Conservation (phyloP, 2,888 invertebrate genomes). For the Seira ritae region DNA sequence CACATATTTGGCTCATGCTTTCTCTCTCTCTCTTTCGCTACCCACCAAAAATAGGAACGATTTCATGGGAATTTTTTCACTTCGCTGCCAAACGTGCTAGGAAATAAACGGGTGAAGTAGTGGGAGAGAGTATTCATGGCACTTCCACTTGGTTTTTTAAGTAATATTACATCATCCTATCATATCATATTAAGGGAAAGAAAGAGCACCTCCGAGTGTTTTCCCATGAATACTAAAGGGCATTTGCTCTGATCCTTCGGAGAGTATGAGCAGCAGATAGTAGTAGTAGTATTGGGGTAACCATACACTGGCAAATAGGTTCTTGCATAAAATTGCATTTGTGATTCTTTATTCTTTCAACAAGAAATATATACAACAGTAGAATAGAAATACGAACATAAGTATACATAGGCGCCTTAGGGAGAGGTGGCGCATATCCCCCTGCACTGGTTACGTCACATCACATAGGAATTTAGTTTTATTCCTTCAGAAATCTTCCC, state of each 20-base stretch:
- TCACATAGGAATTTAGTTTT: not conserved
- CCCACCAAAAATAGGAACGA: slow-evolving; percentile 45
- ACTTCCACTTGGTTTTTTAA: slow-evolving; percentile 15
- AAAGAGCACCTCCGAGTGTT: slow-evolving; percentile 17
- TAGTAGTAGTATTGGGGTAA: too few relatives aligned
- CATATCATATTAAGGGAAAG: slow-evolving; percentile 8
- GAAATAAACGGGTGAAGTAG: not conserved
- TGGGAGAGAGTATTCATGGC: slow-evolving; percentile 18
- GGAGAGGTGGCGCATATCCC: not conserved
- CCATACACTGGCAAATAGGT: not conserved
- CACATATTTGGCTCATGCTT: slow-evolving; percentile 21
- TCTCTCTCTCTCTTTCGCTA: not conserved
- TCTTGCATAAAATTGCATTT: slow-evolving; percentile 20
- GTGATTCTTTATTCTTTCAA: slow-evolving; percentile 1
- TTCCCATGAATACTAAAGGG: slow-evolving; percentile 21
- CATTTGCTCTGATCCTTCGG: slow-evolving; percentile 13
- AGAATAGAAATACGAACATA: too few relatives aligned
- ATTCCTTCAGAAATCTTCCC: not conserved
- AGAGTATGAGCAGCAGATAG: too few relatives aligned
- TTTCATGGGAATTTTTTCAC: slow-evolving; percentile 59
- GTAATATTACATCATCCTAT: slow-evolving; percentile 17
- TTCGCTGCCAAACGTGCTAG: slow-evolving; percentile 34
- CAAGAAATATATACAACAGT: too few relatives aligned
- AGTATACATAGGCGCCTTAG: too few relatives aligned
- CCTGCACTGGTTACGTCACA: not conserved